Conservation (phyloP, 2,797 vertebrate species). For the Protosalanx chinensis region DNA sequence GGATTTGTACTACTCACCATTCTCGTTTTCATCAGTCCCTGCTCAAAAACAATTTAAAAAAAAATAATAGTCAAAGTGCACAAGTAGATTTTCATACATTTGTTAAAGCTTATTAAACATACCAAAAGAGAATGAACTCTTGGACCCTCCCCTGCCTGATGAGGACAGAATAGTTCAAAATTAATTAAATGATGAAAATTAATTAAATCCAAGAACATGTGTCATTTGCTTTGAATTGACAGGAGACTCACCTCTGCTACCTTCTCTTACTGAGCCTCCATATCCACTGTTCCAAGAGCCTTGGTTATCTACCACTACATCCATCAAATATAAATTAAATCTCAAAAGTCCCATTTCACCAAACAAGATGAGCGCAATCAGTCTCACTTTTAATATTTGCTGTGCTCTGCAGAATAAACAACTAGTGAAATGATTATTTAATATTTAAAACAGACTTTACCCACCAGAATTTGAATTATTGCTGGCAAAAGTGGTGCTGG, state of each 20-base stretch:
- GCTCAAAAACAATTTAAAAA: no score
- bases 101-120: background rate
- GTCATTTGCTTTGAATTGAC: background rate
- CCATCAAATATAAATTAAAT: background rate
- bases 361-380: background rate
- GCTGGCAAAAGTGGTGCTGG: background rate
- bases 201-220: background rate
- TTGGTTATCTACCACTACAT: slow-evolving; percentile 7
- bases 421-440: background rate
- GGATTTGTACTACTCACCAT: background rate
- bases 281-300: slow-evolving; percentile 18
- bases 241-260: background rate
- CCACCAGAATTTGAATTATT: background rate
- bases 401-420: background rate
- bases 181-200: background rate
- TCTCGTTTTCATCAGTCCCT: slow-evolving; percentile 10
- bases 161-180: background rate
- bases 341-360: background rate
- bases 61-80: background rate
- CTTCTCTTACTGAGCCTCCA: slow-evolving; percentile 10
- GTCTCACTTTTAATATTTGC: background rate
- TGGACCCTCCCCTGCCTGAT: slow-evolving; percentile 9
- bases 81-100: background rate
- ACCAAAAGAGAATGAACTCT: slow-evolving; percentile 8
- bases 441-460: background rate